These are phyloP conservation scores for Anastatus disparis DNA, from an alignment of 1,140 invertebrate species.

Conservation along the genomic window DNA sequence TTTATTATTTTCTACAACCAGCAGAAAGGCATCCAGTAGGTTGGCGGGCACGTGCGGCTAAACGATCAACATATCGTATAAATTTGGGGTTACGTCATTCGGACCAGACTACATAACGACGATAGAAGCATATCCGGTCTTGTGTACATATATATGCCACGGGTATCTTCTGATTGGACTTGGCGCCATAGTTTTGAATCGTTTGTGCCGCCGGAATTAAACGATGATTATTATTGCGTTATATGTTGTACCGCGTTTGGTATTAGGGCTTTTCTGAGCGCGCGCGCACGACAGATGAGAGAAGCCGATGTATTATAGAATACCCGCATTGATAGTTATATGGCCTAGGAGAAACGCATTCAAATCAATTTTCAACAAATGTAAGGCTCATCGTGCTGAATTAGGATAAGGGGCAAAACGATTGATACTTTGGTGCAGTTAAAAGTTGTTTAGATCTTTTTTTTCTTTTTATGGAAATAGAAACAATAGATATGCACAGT, in stretches of 20 bases:
- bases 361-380: constrained; percentile 54
- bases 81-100: constrained; percentile 57
- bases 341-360: constrained; percentile 44
- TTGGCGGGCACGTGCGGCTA: not conserved
- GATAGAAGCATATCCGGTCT: constrained; percentile 65
- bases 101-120: constrained; percentile 44
- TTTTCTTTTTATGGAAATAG: not conserved
- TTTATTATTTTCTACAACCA: too few species aligned
- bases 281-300: not conserved
- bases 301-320: not conserved
- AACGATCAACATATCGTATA: not conserved
- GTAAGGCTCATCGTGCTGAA: constrained; percentile 46
- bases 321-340: constrained; percentile 53
- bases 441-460: constrained; percentile 35
- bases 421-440: constrained; percentile 42
- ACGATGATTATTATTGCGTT: constrained; percentile 64
- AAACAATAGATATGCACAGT: too few species aligned
- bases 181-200: constrained; percentile 65
- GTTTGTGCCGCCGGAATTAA: constrained; percentile 65
- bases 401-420: constrained; percentile 56
- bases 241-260: constrained; percentile 44
- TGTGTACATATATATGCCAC: too few species aligned
- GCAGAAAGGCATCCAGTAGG: too few species aligned
- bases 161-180: constrained; percentile 65
- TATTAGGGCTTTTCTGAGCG: not conserved